Base-by-base conservation (phyloP, 2,113 vertebrate genomes). In the Galeopterus variegatus region DNA sequence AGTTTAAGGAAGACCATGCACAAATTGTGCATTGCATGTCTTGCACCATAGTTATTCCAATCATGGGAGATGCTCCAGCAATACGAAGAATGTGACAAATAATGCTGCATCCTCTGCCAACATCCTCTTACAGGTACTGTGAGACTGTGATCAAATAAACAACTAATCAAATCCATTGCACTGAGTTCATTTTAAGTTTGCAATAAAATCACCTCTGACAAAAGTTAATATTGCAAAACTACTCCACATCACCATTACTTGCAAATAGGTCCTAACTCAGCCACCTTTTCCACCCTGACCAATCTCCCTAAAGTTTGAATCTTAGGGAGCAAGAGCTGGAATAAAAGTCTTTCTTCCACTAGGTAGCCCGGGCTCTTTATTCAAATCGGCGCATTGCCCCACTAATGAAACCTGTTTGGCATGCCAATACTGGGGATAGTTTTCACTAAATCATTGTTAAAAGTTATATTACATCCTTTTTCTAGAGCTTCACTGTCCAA, bases 51-150 rank as follows among this genome's bases (percentile, higher is more conserved):
- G 9, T 77, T 70, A 90, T 95, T 93, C 19, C 24, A 58, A 60
- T 93, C 26, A 26, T n/a, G 81, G 67, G 19, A 90, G 21, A 90
- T 15, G 54, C 28, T 5, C 23, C 7, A 31, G 36, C 6, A 50
- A 62, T 90, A 82, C 14, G 31, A 83, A 79, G 36, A 92, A 89
- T 94, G 83, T 82, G 33, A 83, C 33, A 93, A 62, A 93, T 60
- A 41, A 88, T 52, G 10, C 4, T 79, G 48, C 12, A 79, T 58
- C 18, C 17, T 90, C 75, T 84, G 28, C 19, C 69, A 75, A 81
- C 58, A 86, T 23, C 17, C 36, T 73, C 41, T 84, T 62, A 48
- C 2, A 90, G 50, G 77, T 50, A 60, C 6, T 79, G 50, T 45
- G 14, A 79, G 33, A 92, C 28, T 65, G 19, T 76, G 84, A 12